phyloP scores from a whole-genome alignment of 1,140 invertebrate genomes.

The Formica exsecta region DNA sequence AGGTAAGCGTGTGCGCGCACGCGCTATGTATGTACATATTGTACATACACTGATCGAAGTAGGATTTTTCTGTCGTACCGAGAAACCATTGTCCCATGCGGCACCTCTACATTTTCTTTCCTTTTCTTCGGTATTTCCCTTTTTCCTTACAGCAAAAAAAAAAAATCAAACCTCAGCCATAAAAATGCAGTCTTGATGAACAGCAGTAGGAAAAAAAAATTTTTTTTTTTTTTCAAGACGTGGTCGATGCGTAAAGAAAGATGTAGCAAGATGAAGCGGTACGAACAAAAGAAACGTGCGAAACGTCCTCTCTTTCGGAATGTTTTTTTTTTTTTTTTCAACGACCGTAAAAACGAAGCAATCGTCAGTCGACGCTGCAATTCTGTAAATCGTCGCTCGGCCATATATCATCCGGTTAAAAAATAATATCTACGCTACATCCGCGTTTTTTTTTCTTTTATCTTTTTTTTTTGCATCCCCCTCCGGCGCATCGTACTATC shows the following conservation, averaged over 20 bases:
- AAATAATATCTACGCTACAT: conserved; percentile 71
- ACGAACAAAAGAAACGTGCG: conserved; percentile 19
- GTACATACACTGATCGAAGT: background rate
- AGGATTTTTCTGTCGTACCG: conserved; percentile 44
- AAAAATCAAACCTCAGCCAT: conserved; percentile 75
- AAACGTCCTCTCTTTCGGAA: conserved; percentile 23
- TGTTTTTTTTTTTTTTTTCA: background rate
- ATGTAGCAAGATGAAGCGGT: conserved; percentile 20
- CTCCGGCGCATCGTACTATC: background rate
- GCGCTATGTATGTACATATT: background rate
- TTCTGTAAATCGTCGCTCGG: conserved; percentile 73
- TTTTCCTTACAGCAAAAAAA: conserved; percentile 72
- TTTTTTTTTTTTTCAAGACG: conserved; percentile 22
- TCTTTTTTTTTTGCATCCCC: conserved; percentile 31
- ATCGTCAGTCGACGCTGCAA: conserved; percentile 71
- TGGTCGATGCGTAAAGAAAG: conserved; percentile 45
- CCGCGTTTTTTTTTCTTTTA: conserved; percentile 35
- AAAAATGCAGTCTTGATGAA: conserved; percentile 11
- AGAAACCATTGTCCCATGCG: conserved; percentile 32
- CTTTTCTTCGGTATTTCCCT: conserved; percentile 62
- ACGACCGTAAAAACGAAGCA: conserved; percentile 69
- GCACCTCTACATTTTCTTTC: background rate
- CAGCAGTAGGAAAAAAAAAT: conserved; percentile 12
- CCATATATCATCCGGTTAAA: conserved; percentile 73
- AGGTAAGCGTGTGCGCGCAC: conserved; percentile 42